Evolutionary conservation across 2,113 vertebrate species (phyloP).

Genomic region (Siphamia tubifer): DNA sequence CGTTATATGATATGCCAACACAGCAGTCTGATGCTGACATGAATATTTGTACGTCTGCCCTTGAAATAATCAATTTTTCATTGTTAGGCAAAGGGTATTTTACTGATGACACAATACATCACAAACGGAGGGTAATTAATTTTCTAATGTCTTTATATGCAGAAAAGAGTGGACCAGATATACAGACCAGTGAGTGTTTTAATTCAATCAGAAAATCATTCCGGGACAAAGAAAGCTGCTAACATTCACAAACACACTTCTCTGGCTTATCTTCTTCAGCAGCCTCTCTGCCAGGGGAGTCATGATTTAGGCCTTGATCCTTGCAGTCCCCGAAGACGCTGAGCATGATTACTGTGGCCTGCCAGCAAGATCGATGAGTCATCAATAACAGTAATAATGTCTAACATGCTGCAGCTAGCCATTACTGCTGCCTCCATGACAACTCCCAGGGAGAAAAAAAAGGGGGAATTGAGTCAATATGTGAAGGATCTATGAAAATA

Average conservation of each 20-base stretch:
- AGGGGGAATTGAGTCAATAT: conserved; percentile 41
- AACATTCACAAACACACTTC: not conserved
- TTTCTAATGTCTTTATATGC: not conserved
- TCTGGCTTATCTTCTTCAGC: conserved; percentile 34
- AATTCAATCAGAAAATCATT: conserved; percentile 15
- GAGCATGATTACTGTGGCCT: conserved; percentile 53
- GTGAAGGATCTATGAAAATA: conserved; percentile 6
- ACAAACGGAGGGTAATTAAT: not conserved
- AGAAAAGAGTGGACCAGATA: not conserved
- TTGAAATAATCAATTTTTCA: conserved; percentile 39
- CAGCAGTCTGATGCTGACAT: conserved; percentile 7
- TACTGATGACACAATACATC: not conserved
- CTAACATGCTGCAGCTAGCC: conserved; percentile 37
- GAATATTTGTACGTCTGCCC: conserved; percentile 18
- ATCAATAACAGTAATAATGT: conserved; percentile 67
- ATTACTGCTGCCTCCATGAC: conserved; percentile 31
- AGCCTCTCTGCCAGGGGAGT: conserved; percentile 35
- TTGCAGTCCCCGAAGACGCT: conserved; percentile 17
- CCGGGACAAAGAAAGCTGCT: not conserved
- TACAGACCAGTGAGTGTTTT: not conserved
- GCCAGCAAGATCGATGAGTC: conserved; percentile 60
- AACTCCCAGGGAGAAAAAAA: conserved; percentile 12
- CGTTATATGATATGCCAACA: conserved; percentile 8
- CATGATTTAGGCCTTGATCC: conserved; percentile 55
- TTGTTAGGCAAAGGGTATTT: not conserved